phyloP scores from a whole-genome alignment of 2,888 invertebrate genomes.

The Chloromyia formosa region DNA sequence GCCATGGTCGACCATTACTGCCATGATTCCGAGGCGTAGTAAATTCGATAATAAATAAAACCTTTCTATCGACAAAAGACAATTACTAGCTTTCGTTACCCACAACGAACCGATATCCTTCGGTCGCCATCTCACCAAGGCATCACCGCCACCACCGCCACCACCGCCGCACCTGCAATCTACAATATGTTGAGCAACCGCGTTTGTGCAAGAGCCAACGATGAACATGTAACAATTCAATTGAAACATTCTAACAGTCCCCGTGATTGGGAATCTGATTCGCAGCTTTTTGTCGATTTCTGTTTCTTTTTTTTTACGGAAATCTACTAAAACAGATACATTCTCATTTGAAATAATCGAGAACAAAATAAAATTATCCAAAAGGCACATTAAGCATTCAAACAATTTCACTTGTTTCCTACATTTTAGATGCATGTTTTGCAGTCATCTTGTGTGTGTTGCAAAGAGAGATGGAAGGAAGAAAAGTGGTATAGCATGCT shows the following conservation, averaged over 20 bases:
- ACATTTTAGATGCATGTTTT: conserved; percentile 26
- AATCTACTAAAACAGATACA: conserved; percentile 9
- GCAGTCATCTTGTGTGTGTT: not conserved
- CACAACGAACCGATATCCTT: not conserved
- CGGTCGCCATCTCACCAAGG: not conserved
- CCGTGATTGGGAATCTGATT: conserved; percentile 5
- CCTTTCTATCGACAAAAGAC: conserved; percentile 36
- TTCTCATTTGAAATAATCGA: conserved; percentile 27
- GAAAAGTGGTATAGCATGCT: conserved; percentile 22
- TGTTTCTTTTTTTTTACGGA: not conserved
- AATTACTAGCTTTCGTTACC: conserved; percentile 37
- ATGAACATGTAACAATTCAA: conserved; percentile 35
- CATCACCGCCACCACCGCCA: not conserved
- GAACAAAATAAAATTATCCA: conserved; percentile 33
- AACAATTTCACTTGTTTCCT: conserved; percentile 40
- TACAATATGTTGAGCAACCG: not conserved
- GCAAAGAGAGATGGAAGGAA: not conserved
- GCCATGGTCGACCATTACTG: not conserved
- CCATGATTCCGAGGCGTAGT: not conserved
- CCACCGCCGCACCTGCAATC: not conserved
- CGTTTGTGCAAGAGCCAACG: not conserved
- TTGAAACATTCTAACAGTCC: conserved; percentile 41
- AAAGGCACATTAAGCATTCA: conserved; percentile 33
- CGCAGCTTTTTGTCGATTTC: not conserved
- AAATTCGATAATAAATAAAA: conserved; percentile 39